A percentile compares a stretch with the other conserved stretches of the same genome.
Evolutionary conservation across 2,888 invertebrate species (phyloP).

Genomic region (Hemistola chrysoprasaria): DNA sequence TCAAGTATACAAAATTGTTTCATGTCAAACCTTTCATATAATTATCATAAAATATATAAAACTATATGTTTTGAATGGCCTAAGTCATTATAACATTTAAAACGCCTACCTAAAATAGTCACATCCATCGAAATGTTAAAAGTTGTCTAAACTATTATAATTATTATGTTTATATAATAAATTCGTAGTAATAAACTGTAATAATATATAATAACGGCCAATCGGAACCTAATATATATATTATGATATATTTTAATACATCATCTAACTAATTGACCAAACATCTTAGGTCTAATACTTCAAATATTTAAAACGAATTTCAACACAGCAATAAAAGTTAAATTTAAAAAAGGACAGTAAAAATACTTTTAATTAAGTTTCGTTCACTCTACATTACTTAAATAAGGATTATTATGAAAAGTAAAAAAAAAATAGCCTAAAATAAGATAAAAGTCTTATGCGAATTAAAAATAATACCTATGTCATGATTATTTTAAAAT

Average conservation of each 20-base stretch:
- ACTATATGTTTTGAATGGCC: constrained; percentile 12
- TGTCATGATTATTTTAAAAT: constrained; percentile 37
- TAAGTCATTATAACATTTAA: constrained; percentile 15
- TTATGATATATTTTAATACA: constrained; percentile 7
- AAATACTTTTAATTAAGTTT: too few relatives aligned
- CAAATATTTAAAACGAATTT: too few relatives aligned
- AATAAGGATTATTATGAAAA: background rate
- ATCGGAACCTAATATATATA: constrained; percentile 21
- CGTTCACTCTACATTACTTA: too few relatives aligned
- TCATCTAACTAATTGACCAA: constrained; percentile 23
- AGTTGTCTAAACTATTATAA: constrained; percentile 20
- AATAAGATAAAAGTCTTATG: constrained; percentile 4
- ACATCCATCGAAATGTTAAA: constrained; percentile 50
- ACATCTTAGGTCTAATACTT: too few relatives aligned
- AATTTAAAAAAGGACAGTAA: too few relatives aligned
- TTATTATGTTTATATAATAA: constrained; percentile 40
- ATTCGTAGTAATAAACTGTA: constrained; percentile 42
- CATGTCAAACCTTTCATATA: too few relatives aligned
- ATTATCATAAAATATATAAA: too few relatives aligned
- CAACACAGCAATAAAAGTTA: too few relatives aligned
- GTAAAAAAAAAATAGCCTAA: constrained; percentile 1
- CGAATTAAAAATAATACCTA: constrained; percentile 21
- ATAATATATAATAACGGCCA: too few relatives aligned
- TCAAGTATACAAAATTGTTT: too few relatives aligned
- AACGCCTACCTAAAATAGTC: constrained; percentile 47